phyloP scores from a whole-genome alignment of 2,888 invertebrate genomes.

The Ormyrus nitidulus region DNA sequence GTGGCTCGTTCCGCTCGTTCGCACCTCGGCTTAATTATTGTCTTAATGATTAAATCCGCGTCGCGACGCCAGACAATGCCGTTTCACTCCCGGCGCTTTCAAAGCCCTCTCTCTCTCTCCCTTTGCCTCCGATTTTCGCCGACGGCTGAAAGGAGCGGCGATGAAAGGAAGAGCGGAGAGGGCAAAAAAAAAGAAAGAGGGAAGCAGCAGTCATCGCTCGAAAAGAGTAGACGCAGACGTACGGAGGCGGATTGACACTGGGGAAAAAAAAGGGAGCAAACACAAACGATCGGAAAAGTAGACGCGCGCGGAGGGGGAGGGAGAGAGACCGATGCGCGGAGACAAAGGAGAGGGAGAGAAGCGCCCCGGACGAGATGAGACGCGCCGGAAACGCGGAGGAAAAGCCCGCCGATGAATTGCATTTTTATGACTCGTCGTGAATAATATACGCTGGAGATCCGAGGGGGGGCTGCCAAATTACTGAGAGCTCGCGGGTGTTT shows the following conservation, averaged over 20 bases:
- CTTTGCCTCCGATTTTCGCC: not conserved
- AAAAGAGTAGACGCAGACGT: too few species aligned
- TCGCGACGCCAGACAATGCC: not conserved
- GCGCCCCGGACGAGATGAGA: not conserved
- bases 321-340: not conserved
- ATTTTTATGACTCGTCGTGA: too few species aligned
- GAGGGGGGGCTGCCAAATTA: not conserved
- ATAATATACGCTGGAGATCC: not conserved
- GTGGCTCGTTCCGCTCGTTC: not conserved
- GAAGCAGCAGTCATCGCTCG: not conserved
- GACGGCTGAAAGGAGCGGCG: not conserved
- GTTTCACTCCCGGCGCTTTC: too few species aligned
- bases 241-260: not conserved
- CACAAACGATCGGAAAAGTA: constrained; percentile 21
- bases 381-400: not conserved
- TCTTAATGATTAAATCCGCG: not conserved
- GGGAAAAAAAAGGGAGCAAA: constrained; percentile 13
- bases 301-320: not conserved
- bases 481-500: not conserved
- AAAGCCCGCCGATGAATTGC: too few species aligned
- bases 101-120: too few species aligned
- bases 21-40: not conserved
- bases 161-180: not conserved
- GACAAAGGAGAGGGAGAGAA: constrained; percentile 20
- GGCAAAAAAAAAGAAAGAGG: not conserved